Evolutionary conservation across 2,888 invertebrate genomes (phyloP), one percentile per base, ranked within the genome.

Genomic region (Pinctada fucata): DNA sequence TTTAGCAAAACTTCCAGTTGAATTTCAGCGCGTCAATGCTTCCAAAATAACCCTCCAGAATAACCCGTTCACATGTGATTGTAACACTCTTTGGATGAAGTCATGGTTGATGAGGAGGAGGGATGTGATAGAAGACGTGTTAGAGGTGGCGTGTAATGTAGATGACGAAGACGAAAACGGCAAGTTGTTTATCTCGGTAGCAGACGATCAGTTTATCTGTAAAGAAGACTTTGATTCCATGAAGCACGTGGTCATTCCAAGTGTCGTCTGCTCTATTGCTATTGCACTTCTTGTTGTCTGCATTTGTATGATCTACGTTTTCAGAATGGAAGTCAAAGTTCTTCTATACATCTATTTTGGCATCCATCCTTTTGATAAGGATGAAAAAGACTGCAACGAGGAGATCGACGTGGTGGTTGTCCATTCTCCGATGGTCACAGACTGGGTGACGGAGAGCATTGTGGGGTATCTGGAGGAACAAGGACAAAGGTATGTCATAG

Each of bases 291-390:
- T 83, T 13, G 16, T 85, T 0, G 51, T 79, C 45, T 16, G 71
- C 6, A 16, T 80, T 1, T 52, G 79, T 31, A 10, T 82, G 1
- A 31, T 82, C 16, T 84, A 82, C 51, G 68, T 82, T 3, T 86
- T 84, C 52, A 75, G 84, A 58, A 52, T 85, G 10, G 86, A 86
- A 63, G 74, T 83, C 8, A 86, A 86, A 72, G 85, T 86, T 6
- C 49, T 85, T 8, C 52, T 86, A 52, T 86, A 84, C 65, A 81
- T 86, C 2, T 86, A 86, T 67, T 83, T 85, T 58, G 85, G 85
- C 3, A 64, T 85, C 45, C 85, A 84, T 80, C 86, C 86, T 5
- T 86, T 85, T 68, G 86, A 86, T 73, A 81, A 79, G 65, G 84
- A 85, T 51, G 79, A 81, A 13, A 79, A 79, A 6, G 75, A 79